Conservation (phyloP, 2,113 vertebrate genomes). For the Passer domesticus region DNA sequence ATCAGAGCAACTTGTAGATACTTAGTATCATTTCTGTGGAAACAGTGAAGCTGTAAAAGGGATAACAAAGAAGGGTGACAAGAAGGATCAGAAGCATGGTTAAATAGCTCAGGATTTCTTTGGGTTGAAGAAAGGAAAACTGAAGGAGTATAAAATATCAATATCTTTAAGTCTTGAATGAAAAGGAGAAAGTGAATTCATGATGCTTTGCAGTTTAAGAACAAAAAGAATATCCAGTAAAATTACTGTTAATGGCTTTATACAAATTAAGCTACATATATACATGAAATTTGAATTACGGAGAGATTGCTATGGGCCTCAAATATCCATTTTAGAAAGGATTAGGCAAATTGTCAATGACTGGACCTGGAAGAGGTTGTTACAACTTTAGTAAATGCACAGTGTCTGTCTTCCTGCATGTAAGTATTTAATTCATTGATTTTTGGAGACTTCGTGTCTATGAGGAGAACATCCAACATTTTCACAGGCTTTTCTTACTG, state of each 20-base stretch:
- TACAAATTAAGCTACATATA: not conserved
- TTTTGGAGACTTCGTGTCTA: not conserved
- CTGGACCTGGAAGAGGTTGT: not conserved
- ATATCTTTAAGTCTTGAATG: not conserved
- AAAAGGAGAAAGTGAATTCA: not conserved
- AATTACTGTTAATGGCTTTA: not conserved
- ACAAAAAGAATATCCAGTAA: not conserved
- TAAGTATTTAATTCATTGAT: not conserved
- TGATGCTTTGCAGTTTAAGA: not conserved
- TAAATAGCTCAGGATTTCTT: not conserved
- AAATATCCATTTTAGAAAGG: not conserved
- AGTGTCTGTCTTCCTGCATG: not conserved
- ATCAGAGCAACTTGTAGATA: not conserved
- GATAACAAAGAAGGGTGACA: not conserved
- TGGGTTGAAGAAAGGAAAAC: not conserved
- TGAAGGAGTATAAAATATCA: not conserved
- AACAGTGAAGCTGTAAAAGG: not conserved
- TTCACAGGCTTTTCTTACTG: not conserved
- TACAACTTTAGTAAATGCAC: not conserved
- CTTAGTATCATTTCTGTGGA: not conserved
- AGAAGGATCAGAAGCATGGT: not conserved
- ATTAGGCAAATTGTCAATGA: not conserved
- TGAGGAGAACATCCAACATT: not conserved
- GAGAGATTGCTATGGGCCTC: not conserved
- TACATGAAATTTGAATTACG: not conserved